Evolutionary conservation across 2,113 vertebrate species (phyloP), one percentile per base, ranked within the genome.

Genomic region (Acrocephalus kingi): DNA sequence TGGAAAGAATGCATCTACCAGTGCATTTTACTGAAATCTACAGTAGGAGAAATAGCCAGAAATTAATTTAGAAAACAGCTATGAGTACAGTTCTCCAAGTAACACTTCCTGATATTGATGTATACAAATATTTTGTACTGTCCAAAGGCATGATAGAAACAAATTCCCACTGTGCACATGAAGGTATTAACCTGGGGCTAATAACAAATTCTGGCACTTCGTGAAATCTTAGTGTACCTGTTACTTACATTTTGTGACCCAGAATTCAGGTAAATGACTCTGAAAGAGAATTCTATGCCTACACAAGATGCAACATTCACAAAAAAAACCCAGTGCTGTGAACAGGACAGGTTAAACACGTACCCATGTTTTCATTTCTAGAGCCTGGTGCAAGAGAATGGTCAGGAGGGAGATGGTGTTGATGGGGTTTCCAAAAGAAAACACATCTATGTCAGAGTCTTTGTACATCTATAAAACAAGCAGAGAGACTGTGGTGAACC

Each of bases 281-380:
- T 51, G 31, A 77, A 66, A 66, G 45, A 54, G 59, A 93, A 61
- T 35, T n/a, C 15, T 37, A 21, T 7, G 15, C 21, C 63, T 90
- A 45, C 35, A 63, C 4, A 28, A 37, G 22, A 66, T 41, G 11
- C 51, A 61, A 10, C 30, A 2, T 45, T 68, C n/a, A 81, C 49
- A 30, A 68, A 51, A 68, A 51, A 46, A 41, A 61, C 14, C 49
- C 79, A 43, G 18, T 52, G 8, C 19, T 7, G 13, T 14, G 27
- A 68, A 24, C 17, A 56, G 33, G 35, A 56, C 18, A 33, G 10
- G 56, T 55, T 63, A 61, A 71, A 87, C 37, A 97, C 99, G 66
- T 98, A 99, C 99, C 99, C 99, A 99, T 8, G 98, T 98, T 93
- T 98, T 99, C 96, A 99, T 99, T 97, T 99, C 99, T 93, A 99